Evolutionary conservation across 2,113 vertebrate species (phyloP).

Genomic region (Poeciliopsis prolifica): DNA sequence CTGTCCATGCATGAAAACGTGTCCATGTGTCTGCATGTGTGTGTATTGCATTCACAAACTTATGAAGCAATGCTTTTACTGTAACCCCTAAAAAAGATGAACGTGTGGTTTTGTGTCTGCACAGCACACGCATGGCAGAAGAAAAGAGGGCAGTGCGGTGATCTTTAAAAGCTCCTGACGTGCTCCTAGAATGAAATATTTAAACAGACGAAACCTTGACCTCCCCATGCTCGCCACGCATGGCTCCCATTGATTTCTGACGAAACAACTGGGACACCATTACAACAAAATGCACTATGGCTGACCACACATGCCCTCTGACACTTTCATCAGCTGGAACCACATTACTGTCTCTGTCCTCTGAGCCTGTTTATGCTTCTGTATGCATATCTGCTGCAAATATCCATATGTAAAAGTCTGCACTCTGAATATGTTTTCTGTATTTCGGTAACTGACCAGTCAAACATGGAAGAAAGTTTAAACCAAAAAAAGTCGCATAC

Average conservation of each 20-base stretch:
- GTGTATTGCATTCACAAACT: background rate
- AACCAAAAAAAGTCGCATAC: background rate
- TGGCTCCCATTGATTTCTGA: slow-evolving; percentile 96
- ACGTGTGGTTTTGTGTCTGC: slow-evolving; percentile 14
- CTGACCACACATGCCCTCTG: slow-evolving; percentile 84
- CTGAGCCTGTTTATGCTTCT: background rate
- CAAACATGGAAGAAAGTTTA: background rate
- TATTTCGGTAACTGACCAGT: background rate
- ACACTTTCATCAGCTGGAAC: slow-evolving; percentile 85
- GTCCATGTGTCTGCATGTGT: slow-evolving; percentile 1
- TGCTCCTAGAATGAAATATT: slow-evolving; percentile 96
- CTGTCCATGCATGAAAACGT: slow-evolving; percentile 77
- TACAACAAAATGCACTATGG: slow-evolving; percentile 98
- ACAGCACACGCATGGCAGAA: slow-evolving; percentile 27
- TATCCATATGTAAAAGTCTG: background rate
- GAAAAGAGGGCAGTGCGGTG: slow-evolving; percentile 81
- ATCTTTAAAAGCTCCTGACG: slow-evolving; percentile 93
- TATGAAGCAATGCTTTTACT: slow-evolving; percentile 19
- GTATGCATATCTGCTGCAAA: background rate
- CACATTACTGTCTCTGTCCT: slow-evolving; percentile 56
- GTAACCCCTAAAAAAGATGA: slow-evolving; percentile 14
- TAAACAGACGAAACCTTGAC: slow-evolving; percentile 92
- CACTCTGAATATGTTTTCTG: background rate
- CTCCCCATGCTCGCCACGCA: slow-evolving; percentile 87
- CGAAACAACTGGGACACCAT: slow-evolving; percentile 94